Conservation (phyloP, 2,113 vertebrate genomes). For the Panthera leo region DNA sequence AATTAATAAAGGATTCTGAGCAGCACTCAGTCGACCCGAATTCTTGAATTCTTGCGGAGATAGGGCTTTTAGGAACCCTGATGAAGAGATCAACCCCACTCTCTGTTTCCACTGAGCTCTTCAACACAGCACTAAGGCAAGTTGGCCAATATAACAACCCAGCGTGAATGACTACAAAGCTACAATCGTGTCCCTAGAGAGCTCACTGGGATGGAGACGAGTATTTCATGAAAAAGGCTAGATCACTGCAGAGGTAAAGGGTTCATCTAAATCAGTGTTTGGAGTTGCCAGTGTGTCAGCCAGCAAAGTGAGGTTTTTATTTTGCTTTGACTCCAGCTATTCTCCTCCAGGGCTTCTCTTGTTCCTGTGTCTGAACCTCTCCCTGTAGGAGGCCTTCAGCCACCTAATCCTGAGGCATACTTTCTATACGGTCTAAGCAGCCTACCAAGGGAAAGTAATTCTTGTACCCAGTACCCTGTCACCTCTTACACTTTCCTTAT, state of each 20-base stretch:
- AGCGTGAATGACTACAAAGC: background rate
- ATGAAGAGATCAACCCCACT: background rate
- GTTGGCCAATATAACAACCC: background rate
- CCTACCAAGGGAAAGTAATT: background rate
- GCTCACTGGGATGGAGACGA: background rate
- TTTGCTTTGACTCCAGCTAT: background rate
- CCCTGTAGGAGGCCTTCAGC: background rate
- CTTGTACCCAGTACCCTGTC: background rate
- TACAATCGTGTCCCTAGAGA: background rate
- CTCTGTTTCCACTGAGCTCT: background rate
- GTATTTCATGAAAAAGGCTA: background rate
- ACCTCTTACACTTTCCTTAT: background rate
- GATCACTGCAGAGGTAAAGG: background rate
- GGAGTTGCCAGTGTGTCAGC: background rate
- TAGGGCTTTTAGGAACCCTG: background rate
- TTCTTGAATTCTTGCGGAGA: conserved; percentile 28
- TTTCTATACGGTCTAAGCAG: background rate
- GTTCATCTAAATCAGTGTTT: background rate
- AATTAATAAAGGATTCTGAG: background rate
- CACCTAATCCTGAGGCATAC: background rate
- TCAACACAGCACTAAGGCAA: background rate
- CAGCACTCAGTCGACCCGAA: background rate
- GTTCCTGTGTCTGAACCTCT: background rate
- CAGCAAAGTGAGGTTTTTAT: background rate
- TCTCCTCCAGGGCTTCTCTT: background rate